Base-by-base conservation (phyloP, 2,797 vertebrate species). In the Poeciliopsis presidionis region DNA sequence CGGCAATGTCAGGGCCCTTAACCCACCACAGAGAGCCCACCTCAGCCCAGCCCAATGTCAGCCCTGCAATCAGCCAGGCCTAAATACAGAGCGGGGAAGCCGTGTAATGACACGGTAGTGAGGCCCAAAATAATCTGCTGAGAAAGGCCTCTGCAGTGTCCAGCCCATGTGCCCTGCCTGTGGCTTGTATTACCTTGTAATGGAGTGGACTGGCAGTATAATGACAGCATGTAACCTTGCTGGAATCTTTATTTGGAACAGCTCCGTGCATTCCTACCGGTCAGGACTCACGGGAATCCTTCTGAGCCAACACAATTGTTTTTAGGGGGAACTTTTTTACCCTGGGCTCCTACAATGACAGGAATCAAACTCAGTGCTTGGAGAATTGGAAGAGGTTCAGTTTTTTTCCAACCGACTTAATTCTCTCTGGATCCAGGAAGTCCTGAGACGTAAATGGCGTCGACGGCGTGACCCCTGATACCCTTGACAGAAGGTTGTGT, bases 121-220 rank as follows among this genome's bases (percentile, higher is more conserved):
- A 88, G 87, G 87, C 93, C 89, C 81, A 94, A 95, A 96, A 96
- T 96, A 95, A 93, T 93, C 91, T 92, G 89, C 93, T 88, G 92
- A 94, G 90, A 92, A 90, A 90, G 92, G 87, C 89, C 87, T 91
- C 85, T 78, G 14, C 89, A 79, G 85, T 82, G 85, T 81, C 87
- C 90, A 41, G 81, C 84, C 87, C 90, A 88, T 89, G 90, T 77
- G 90, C 87, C 93, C 87, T 84, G 90, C 93, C 91, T 81, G 43
- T 89, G 88, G 90, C 86, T 92, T 94, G 88, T 87, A 69, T 94
- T 94, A 94, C 92, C 61, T 67, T 88, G 86, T 84, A 91, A 85
- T 86, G 89, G 85, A 79, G 90, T 65, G 84, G 88, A 73, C 77
- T 8, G 86, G 84, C 86, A 61, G 87, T 74, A 18, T 90, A 89